Conservation (phyloP, 2,888 invertebrate genomes). For the Hirtodrosophila alboralis region DNA sequence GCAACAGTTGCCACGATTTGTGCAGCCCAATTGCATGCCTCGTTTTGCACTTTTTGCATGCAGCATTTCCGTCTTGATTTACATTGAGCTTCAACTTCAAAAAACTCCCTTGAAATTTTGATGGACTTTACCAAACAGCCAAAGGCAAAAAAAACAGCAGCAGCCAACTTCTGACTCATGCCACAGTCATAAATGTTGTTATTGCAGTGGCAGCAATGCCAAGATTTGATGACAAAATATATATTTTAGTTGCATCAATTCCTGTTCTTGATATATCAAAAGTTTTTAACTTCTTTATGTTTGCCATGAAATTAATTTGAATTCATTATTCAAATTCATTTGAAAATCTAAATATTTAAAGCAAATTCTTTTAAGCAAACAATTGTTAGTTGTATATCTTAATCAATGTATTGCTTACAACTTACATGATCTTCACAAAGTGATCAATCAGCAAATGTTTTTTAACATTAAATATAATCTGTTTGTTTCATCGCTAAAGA, state of each 20-base stretch:
- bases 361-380: too few species aligned
- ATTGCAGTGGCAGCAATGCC: not conserved
- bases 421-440: conserved; percentile 1
- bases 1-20: conserved; percentile 61
- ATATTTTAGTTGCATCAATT: not conserved
- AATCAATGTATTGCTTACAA: too few species aligned
- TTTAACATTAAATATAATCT: conserved; percentile 9
- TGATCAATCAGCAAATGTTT: too few species aligned
- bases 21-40: conserved; percentile 73
- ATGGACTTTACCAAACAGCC: conserved; percentile 5
- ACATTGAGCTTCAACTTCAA: conserved; percentile 43
- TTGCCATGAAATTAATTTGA: too few species aligned
- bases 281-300: too few species aligned
- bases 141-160: conserved; percentile 3
- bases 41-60: conserved; percentile 76
- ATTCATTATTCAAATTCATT: too few species aligned
- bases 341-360: too few species aligned
- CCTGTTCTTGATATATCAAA: too few species aligned
- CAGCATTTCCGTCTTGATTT: conserved; percentile 78
- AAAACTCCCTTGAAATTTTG: conserved; percentile 17
- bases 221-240: conserved; percentile 7
- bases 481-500: not conserved
- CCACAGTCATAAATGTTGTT: conserved; percentile 6
- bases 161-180: conserved; percentile 37
- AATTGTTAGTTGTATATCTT: too few species aligned